phyloP scores from a whole-genome alignment of 2,888 invertebrate species.

The Mycalesis mineus region DNA sequence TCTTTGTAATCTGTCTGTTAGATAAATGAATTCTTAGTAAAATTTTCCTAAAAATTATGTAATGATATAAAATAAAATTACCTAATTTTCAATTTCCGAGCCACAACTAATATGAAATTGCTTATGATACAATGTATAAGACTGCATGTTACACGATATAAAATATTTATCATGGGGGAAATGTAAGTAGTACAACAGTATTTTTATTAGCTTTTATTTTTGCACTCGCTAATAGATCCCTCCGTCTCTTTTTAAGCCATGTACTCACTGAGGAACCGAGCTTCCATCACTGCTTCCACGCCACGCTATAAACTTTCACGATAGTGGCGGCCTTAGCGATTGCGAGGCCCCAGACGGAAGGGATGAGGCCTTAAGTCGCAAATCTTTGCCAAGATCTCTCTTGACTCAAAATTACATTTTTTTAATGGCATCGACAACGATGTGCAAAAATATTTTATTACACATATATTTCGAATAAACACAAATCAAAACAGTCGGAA shows the following conservation, averaged over 20 bases:
- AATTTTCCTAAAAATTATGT: slow-evolving; percentile 16
- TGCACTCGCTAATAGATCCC: slow-evolving; percentile 36
- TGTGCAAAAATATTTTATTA: no score
- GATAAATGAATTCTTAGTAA: slow-evolving; percentile 22
- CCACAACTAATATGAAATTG: slow-evolving; percentile 24
- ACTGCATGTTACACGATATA: slow-evolving; percentile 29
- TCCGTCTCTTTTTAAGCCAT: slow-evolving; percentile 28
- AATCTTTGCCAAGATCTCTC: no score
- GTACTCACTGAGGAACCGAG: neutral
- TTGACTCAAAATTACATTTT: no score
- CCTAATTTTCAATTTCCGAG: slow-evolving; percentile 33
- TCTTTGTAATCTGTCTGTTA: slow-evolving; percentile 3
- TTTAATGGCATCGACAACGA: no score
- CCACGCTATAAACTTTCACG: neutral
- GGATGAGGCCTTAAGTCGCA: no score
- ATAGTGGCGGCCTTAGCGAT: no score
- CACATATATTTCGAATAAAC: no score
- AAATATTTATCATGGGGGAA: slow-evolving; percentile 31
- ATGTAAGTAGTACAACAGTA: slow-evolving; percentile 16
- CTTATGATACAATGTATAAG: slow-evolving; percentile 29
- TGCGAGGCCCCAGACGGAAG: no score
- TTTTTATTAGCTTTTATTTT: slow-evolving; percentile 15
- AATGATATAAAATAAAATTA: slow-evolving; percentile 7
- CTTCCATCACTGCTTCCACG: neutral
- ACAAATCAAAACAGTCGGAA: no score